Evolutionary conservation across 2,888 invertebrate genomes (phyloP).

Genomic region (Lasioglossum calceatum): DNA sequence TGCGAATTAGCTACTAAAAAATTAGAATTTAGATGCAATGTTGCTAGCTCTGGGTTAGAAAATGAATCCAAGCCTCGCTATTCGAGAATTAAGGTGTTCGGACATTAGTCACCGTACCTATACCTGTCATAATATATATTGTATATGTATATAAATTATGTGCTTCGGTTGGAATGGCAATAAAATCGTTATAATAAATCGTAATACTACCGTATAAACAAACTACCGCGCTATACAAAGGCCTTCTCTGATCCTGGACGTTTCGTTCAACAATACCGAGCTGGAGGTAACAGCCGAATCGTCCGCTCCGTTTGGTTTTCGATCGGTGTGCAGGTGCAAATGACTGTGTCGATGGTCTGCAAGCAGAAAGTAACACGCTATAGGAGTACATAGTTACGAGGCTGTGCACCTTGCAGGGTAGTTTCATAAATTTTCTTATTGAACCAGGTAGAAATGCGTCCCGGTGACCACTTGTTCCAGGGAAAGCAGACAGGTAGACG

Average conservation of each 20-base stretch:
- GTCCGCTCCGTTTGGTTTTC: neutral
- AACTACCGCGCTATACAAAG: neutral
- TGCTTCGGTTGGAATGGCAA: neutral
- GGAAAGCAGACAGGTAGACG: slow-evolving; percentile 52
- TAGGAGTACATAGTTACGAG: slow-evolving; percentile 12
- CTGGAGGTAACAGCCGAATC: neutral
- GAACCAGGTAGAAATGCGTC: slow-evolving; percentile 49
- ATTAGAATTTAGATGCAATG: neutral
- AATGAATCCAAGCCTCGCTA: neutral
- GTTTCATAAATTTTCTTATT: slow-evolving; percentile 67
- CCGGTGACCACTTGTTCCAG: slow-evolving; percentile 32
- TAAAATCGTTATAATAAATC: neutral
- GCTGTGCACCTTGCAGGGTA: slow-evolving; percentile 59
- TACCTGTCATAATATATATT: neutral
- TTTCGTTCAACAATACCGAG: neutral
- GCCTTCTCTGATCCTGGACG: neutral
- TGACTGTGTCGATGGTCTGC: neutral
- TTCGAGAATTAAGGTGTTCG: neutral
- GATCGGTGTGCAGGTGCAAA: slow-evolving; percentile 7
- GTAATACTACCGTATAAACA: neutral
- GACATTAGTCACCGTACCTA: neutral
- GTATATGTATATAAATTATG: neutral
- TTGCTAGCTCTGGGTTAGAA: neutral
- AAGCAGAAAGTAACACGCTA: slow-evolving; percentile 21
- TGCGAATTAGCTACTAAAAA: neutral